These are phyloP conservation scores for Sternotherus odoratus DNA, from an alignment of 2,797 vertebrate genomes.

Conservation along the genomic window DNA sequence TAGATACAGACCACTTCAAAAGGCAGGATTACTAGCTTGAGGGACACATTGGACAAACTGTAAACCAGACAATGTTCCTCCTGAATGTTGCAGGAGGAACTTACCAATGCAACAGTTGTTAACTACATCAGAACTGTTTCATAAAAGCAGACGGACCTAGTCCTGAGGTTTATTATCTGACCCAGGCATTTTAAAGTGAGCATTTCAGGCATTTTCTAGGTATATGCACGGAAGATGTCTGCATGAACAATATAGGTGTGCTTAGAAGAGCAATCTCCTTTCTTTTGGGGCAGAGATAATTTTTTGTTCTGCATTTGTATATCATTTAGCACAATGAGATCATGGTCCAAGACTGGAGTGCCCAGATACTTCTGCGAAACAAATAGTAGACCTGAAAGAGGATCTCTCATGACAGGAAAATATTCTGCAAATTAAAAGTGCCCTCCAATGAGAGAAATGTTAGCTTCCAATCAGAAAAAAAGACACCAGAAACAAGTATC, in stretches of 20 bases:
- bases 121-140: background rate
- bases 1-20: background rate
- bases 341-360: background rate
- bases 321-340: background rate
- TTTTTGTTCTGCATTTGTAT: background rate
- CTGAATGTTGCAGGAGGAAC: background rate
- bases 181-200: background rate
- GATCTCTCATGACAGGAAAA: background rate
- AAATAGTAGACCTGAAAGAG: background rate
- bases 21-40: background rate
- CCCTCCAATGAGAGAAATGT: background rate
- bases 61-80: background rate
- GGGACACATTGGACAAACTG: too few relatives aligned
- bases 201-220: background rate
- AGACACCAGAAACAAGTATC: background rate
- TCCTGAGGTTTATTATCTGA: background rate
- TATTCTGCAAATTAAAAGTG: background rate
- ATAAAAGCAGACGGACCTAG: accelerated
- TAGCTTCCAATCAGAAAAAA: background rate
- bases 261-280: background rate
- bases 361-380: background rate
- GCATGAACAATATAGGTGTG: background rate
- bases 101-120: background rate
- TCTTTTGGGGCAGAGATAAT: background rate
- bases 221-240: background rate